These are phyloP conservation scores for Mormyrops boulengeri DNA, from an alignment of 2,797 vertebrate species.

Conservation along the genomic window DNA sequence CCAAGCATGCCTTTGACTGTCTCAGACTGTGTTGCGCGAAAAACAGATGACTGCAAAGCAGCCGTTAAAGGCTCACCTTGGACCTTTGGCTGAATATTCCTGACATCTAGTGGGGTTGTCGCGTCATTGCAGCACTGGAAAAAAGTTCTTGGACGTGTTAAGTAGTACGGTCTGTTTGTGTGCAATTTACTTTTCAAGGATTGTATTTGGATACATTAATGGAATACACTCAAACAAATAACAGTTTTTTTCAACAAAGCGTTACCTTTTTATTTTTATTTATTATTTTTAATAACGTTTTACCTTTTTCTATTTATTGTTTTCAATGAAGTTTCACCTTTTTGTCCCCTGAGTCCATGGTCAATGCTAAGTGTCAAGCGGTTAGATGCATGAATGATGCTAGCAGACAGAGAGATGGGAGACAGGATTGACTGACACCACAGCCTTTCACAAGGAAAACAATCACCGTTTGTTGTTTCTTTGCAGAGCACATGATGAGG, in stretches of 20 bases:
- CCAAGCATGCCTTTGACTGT: background rate
- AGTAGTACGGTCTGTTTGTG: background rate
- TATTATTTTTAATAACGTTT: background rate
- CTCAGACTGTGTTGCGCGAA: background rate
- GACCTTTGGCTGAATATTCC: background rate
- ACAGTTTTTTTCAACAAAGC: background rate
- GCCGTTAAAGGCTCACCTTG: background rate
- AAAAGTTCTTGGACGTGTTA: background rate
- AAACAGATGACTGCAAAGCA: background rate
- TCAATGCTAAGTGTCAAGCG: background rate
- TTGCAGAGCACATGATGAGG: background rate
- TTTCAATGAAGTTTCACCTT: background rate
- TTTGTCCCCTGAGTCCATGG: background rate
- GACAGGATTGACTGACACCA: constrained; percentile 8
- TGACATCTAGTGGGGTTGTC: constrained; percentile 4
- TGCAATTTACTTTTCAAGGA: background rate
- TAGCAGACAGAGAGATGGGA: background rate
- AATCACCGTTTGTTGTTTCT: background rate
- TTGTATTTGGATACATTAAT: background rate
- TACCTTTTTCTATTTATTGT: background rate
- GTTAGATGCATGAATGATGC: background rate
- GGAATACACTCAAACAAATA: background rate
- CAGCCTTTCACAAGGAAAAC: background rate
- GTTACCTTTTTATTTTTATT: background rate
- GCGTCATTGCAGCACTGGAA: background rate